Conservation (phyloP, 2,113 vertebrate genomes). For the Eudorcas thomsonii region DNA sequence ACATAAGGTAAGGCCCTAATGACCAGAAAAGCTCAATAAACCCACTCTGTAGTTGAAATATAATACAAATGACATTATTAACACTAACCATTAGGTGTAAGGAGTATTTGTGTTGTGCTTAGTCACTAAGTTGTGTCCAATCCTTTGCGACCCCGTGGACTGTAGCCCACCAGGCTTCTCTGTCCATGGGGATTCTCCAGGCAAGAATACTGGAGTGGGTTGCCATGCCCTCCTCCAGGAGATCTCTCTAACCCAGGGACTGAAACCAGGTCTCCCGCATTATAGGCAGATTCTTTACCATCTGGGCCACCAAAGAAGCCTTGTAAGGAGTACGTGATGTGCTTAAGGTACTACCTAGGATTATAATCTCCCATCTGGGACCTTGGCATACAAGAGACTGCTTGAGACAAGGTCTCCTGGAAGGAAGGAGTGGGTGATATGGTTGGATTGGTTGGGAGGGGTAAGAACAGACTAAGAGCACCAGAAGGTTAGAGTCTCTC, state of each 20-base stretch:
- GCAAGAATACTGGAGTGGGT: not conserved
- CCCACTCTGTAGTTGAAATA: not conserved
- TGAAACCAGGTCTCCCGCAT: not conserved
- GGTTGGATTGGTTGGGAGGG: not conserved
- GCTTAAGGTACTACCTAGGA: not conserved
- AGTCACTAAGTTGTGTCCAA: not conserved
- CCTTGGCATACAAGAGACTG: not conserved
- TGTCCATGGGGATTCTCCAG: not conserved
- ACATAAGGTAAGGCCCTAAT: not conserved
- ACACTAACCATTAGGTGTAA: not conserved
- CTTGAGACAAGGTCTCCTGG: not conserved
- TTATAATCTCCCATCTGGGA: not conserved
- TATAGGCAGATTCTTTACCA: not conserved
- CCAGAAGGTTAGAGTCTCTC: not conserved
- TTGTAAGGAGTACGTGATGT: not conserved
- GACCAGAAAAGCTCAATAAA: slow-evolving; percentile 9
- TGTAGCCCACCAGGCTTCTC: not conserved
- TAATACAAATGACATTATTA: not conserved
- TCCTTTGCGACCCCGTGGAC: not conserved
- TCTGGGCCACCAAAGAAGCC: not conserved
- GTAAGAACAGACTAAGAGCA: not conserved
- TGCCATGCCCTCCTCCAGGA: not conserved
- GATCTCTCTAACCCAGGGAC: not conserved
- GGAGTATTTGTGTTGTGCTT: not conserved
- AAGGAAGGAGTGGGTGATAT: not conserved